phyloP scores from a whole-genome alignment of 2,113 vertebrate genomes.

The Madoqua kirkii region DNA sequence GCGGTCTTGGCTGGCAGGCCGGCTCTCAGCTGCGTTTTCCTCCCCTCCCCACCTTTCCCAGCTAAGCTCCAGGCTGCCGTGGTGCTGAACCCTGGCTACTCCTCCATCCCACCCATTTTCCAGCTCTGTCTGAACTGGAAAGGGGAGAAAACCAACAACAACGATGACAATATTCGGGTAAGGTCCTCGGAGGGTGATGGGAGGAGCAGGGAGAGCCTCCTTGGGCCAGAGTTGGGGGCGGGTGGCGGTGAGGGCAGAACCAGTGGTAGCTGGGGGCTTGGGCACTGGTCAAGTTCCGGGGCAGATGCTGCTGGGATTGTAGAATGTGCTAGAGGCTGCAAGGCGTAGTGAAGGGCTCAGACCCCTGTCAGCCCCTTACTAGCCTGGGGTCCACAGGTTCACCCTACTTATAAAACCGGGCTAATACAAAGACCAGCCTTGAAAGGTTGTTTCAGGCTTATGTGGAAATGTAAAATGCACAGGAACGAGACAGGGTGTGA shows the following conservation, averaged over 20 bases:
- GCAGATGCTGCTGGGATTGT: not conserved
- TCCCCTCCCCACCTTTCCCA: constrained; percentile 55
- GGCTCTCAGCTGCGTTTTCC: not conserved
- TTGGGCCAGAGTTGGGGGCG: not conserved
- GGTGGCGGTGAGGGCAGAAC: not conserved
- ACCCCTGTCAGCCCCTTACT: not conserved
- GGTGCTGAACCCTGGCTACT: constrained; percentile 92
- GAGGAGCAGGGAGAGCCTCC: not conserved
- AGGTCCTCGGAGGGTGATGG: not conserved
- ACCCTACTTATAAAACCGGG: not conserved
- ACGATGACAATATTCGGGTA: constrained; percentile 95
- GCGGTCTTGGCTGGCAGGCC: not conserved
- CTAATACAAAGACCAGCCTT: not conserved
- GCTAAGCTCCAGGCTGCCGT: constrained; percentile 91
- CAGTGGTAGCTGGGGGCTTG: not conserved
- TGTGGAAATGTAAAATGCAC: not conserved
- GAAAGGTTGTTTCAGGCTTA: not conserved
- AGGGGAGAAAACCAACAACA: constrained; percentile 90
- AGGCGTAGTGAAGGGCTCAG: not conserved
- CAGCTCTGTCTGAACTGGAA: constrained; percentile 97
- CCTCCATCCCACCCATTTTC: constrained; percentile 91
- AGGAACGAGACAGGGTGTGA: not conserved
- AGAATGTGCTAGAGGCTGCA: not conserved
- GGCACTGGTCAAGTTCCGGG: not conserved
- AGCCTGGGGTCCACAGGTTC: not conserved